Conservation (phyloP, 2,888 invertebrate species). For the Linnaemya tessellans region DNA sequence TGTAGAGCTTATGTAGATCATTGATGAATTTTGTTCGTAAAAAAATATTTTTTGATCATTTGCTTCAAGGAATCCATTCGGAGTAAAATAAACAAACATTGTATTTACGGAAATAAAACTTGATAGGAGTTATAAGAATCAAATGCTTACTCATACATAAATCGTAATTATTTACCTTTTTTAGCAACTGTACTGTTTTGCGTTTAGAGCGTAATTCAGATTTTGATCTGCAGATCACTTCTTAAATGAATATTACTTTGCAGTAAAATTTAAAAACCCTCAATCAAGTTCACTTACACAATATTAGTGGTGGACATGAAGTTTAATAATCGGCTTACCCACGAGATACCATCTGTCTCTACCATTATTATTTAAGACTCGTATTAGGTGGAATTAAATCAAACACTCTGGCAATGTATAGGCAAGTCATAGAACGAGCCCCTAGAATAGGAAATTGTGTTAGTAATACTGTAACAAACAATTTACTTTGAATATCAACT, state of each 20-base stretch:
- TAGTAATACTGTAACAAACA: conserved; percentile 69
- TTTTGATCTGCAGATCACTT: conserved; percentile 16
- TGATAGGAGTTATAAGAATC: conserved; percentile 10
- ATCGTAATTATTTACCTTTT: conserved; percentile 24
- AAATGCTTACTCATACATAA: conserved; percentile 53
- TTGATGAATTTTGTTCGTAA: neutral
- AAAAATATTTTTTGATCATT: neutral
- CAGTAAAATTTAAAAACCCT: conserved; percentile 45
- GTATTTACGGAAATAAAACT: conserved; percentile 4
- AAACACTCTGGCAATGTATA: conserved; percentile 62
- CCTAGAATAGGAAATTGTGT: conserved; percentile 75
- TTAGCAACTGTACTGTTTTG: conserved; percentile 20
- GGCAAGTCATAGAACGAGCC: conserved; percentile 70
- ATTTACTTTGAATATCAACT: conserved; percentile 63
- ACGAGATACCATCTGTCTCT: conserved; percentile 41
- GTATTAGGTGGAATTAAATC: conserved; percentile 45
- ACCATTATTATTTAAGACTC: conserved; percentile 35
- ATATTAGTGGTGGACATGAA: conserved; percentile 38
- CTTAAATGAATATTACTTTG: conserved; percentile 11
- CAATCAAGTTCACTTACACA: conserved; percentile 59
- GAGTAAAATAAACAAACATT: conserved; percentile 6
- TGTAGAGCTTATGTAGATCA: conserved; percentile 9
- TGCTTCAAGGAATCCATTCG: neutral
- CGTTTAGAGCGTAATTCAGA: neutral
- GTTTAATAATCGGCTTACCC: conserved; percentile 52